Percentiles rank a stretch among this genome's conserved stretches.
Evolutionary conservation across 2,113 vertebrate genomes (phyloP).

Genomic region (Hiodon tergisus): DNA sequence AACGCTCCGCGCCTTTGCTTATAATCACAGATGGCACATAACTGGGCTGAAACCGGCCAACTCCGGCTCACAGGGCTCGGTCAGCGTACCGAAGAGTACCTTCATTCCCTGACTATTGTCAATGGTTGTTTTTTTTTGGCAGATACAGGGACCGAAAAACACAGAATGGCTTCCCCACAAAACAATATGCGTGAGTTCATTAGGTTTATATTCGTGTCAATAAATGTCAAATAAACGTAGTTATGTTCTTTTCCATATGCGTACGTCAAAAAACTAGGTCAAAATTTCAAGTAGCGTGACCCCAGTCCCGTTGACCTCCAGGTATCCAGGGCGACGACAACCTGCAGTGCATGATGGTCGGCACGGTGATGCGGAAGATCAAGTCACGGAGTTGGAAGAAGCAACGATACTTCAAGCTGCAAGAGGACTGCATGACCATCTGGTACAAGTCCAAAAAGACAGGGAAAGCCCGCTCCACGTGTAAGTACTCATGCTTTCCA

Average conservation of each 20-base stretch:
- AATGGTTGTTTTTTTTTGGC: slow-evolving; percentile 1
- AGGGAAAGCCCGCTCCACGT: slow-evolving; percentile 74
- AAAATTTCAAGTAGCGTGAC: no score
- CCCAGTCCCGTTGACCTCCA: slow-evolving; percentile 34
- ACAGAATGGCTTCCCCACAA: slow-evolving; percentile 51
- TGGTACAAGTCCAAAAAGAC: slow-evolving; percentile 84
- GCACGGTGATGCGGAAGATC: slow-evolving; percentile 79
- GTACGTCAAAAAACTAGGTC: no score
- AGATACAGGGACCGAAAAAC: slow-evolving; percentile 43
- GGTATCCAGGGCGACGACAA: slow-evolving; percentile 69
- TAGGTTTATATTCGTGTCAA: not conserved
- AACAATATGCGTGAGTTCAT: slow-evolving; percentile 53
- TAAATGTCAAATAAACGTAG: no score
- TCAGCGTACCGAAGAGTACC: no score
- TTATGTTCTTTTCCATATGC: no score
- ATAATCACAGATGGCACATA: no score
- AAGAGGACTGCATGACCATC: slow-evolving; percentile 84
- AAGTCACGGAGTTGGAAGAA: slow-evolving; percentile 87
- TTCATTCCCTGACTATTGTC: not conserved
- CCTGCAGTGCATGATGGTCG: slow-evolving; percentile 76
- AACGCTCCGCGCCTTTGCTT: no score
- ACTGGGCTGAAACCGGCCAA: no score
- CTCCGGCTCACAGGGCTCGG: no score
- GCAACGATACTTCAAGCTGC: slow-evolving; percentile 80
- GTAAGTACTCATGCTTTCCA: slow-evolving; percentile 53